Base-by-base conservation (phyloP, 2,113 vertebrate genomes). In the Pipra filicauda region DNA sequence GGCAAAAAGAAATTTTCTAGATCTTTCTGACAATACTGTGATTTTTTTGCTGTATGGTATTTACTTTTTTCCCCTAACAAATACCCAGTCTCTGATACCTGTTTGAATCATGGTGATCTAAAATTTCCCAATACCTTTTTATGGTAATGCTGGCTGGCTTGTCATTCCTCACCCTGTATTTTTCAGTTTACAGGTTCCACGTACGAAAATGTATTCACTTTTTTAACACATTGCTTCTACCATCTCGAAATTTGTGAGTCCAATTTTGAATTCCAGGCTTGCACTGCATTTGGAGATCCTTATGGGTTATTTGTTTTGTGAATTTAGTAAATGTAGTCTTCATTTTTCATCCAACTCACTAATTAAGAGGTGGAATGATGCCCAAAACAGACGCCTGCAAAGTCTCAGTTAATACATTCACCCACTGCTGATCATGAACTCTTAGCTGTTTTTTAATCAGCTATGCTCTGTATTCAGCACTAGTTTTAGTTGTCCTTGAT, bases 351-450 rank as follows among this genome's bases (percentile, higher is more conserved):
- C 88, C 74, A 82, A 88, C 62, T 79, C 62, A 35, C 93, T 93
- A 88, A 95, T 93, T 82, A 88, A 71, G 88, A 92, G 62, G 75
- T 95, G 85, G 91, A 95, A 93, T 79, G 74, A 82, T 95, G 85
- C 88, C 94, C 93, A 90, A 95, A 95, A 64, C 78, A 90, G 85
- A 88, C 0, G 61, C 61, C 81, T 95, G 93, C 55, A 46, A 75
- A 87, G 15, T 37, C 81, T 93, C 70, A 48, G 48, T 85, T 91
- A 85, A 89, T 84, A 15, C 59, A 23, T 67, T 81, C 52, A 69
- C 54, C 31, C 71, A 48, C 54, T 52, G 67, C 55, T 74, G 64
- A 77, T 92, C 44, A 44, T 77, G 59, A 89, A 61, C 54, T 77
- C 55, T 21, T 52, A 39, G 89, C 51, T 82, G 57, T 10, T 69